Base-by-base conservation (phyloP, 2,888 invertebrate species). In the Brachypterus glaber region DNA sequence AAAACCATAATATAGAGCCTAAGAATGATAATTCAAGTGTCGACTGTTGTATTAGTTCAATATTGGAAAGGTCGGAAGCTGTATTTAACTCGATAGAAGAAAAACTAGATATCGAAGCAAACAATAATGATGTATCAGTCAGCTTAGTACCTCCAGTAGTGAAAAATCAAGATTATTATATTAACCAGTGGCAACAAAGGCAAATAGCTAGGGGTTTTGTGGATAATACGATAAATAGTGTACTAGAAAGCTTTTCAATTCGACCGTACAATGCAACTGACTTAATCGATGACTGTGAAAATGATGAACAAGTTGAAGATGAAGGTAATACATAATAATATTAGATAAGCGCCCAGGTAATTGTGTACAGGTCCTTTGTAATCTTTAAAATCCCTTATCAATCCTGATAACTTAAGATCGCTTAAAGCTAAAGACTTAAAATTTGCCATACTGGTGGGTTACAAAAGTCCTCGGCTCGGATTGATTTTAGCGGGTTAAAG, bases 211-310 rank as follows among this genome's bases (percentile, higher is more conserved):
- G 75, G 59, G 74, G 77, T 31, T 75, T 74, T 59, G 70, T 81
- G 25, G 82, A 82, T 54, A 82, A 82, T 53, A 75, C 76, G 12
- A 76, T 82, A 45, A 82, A 82, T 53, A 67, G 69, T 43, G 71
- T 79, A n/a, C 55, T 81, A 41, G 81, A 82, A 54, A 70, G 70
- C 14, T 75, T 73, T 67, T 69, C 71, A 44, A 45, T 30, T 4
- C 40, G 37, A 5, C 44, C 48, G 12, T 55, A 69, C 30, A 63
- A 73, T 29, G 69, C 71, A 18, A 66, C 69, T 12, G 71, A 74
- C 40, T 70, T 73, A 40, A 67, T 74, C 11, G 73, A 75, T 47
- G 69, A 73, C 46, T 59, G 70, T 24, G 70, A 71, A 5, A 69
- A 67, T 29, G 72, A 71, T 44, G 72, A 74, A 18, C 71, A 72